Conservation (phyloP, 2,888 invertebrate genomes). For the Cephonodes hylas region DNA sequence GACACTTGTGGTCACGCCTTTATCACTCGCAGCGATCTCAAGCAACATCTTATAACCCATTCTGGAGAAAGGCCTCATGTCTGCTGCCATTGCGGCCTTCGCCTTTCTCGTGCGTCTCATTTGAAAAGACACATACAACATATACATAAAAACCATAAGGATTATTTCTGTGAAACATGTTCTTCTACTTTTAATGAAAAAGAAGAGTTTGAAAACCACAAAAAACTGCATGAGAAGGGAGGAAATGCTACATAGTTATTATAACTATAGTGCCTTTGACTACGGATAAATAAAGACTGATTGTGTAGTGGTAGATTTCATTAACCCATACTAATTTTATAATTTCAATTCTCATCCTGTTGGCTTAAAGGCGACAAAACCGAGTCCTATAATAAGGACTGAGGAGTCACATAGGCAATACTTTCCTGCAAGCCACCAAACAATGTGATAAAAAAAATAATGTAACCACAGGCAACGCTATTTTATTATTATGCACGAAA, state of each 20-base stretch:
- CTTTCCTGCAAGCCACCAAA: too few species aligned
- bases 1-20: constrained; percentile 64
- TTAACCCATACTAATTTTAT: neutral
- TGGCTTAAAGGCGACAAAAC: too few species aligned
- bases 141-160: constrained; percentile 40
- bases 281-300: neutral
- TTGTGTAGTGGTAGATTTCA: neutral
- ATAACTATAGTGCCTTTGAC: neutral
- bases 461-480: too few species aligned
- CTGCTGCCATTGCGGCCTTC: constrained; percentile 63
- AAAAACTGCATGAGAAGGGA: constrained; percentile 34
- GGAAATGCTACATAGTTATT: neutral
- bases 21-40: constrained; percentile 71
- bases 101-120: constrained; percentile 65
- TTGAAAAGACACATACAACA: constrained; percentile 65
- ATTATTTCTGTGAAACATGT: constrained; percentile 44
- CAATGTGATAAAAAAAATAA: too few species aligned
- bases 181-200: constrained; percentile 45
- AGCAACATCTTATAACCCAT: constrained; percentile 65
- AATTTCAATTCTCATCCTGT: too few species aligned
- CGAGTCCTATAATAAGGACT: too few species aligned
- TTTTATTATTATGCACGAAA: too few species aligned
- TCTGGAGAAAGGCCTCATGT: constrained; percentile 63
- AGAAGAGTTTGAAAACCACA: constrained; percentile 49
- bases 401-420: too few species aligned